Base-by-base conservation (phyloP, 2,113 vertebrate species). In the Alethe diademata region DNA sequence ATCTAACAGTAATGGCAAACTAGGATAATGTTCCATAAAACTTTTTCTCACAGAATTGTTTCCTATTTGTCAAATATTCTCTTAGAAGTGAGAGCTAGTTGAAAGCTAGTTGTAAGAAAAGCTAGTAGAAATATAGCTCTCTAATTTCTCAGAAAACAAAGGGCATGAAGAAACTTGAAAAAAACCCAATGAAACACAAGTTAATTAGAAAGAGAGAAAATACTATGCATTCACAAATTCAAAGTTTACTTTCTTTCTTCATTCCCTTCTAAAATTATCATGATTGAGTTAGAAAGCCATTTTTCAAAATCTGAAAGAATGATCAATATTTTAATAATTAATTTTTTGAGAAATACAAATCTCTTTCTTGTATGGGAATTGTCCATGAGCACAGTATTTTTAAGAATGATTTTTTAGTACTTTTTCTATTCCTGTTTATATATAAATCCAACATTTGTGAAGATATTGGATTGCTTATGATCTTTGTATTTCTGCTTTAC, bases 151-250 rank as follows among this genome's bases (percentile, higher is more conserved):
- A 53, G 29, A 20, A 90, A 87, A 58, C 6, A 35, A 25, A 66
- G 14, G 7, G 4, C 35, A 6, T 73, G 18, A n/a, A 47, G 7
- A 16, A 12, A 61, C 16, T 31, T 81, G 5, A 4, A 23, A 81
- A 62, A 86, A 66, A 13, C 0, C 0, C 12, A 38, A 14, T 24
- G 42, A 57, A 72, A 5, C 2, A 5, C 8, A 57, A 20, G 3
- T 16, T 42, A 64, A 14, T 60, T 62, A n/a, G 25, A 58, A 70
- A 58, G 40, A 66, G 9, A 31, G 29, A 81, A 45, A 61, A 57
- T 29, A 40, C 2, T 40, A 45, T 5, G 12, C 12, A 28, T 14
- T 60, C 1, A 33, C 12, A 57, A n/a, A 22, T 36, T 42, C 13
- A 36, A 40, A 17, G 6, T 35, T 65, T 58, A 31, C 7, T 60